Conservation (phyloP, 2,888 invertebrate genomes). For the Rotaria magnacalcarata region DNA sequence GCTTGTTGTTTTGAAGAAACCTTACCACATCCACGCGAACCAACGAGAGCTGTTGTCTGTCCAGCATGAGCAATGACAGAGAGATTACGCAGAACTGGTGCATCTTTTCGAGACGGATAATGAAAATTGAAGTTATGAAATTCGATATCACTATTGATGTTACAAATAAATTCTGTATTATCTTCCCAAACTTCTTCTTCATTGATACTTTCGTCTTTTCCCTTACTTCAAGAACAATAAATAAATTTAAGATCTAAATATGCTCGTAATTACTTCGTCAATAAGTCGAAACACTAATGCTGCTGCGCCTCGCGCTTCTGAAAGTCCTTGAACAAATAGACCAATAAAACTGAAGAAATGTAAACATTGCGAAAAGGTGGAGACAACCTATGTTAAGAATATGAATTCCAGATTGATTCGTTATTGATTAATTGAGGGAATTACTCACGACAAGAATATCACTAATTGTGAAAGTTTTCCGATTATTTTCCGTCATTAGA, state of each 20-base stretch:
- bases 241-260: not conserved
- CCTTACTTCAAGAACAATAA: not conserved
- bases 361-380: not conserved
- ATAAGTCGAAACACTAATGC: not conserved
- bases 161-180: conserved; percentile 54
- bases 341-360: not conserved
- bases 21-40: not conserved
- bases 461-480: not conserved
- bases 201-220: not conserved
- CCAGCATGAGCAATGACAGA: not conserved
- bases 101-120: not conserved
- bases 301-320: not conserved
- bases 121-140: not conserved
- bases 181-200: conserved; percentile 60
- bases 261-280: not conserved
- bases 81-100: conserved; percentile 48
- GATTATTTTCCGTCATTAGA: not conserved
- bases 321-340: not conserved
- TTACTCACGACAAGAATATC: not conserved
- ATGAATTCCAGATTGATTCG: too few relatives aligned
- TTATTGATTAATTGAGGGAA: not conserved
- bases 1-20: not conserved
- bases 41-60: not conserved
- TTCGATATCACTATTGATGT: not conserved
- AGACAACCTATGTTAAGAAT: not conserved